Evolutionary conservation across 2,113 vertebrate species (phyloP).

Genomic region (Odobenus rosmarus): DNA sequence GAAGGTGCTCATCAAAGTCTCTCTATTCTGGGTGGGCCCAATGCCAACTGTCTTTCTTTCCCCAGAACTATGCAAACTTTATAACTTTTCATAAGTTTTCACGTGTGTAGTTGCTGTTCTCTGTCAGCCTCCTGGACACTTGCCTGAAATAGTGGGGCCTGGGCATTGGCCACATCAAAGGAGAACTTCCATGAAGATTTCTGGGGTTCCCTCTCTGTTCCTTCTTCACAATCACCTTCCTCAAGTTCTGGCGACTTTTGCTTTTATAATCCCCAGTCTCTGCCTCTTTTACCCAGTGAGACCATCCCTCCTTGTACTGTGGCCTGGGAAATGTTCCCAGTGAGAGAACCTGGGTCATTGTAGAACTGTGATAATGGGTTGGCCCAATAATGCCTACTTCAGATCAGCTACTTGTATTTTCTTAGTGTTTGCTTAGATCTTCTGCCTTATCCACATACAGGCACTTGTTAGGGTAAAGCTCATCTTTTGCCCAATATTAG

Average conservation of each 20-base stretch:
- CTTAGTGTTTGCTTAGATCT: conserved; percentile 12
- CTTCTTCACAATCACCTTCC: neutral
- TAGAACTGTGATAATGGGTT: neutral
- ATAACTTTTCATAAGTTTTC: neutral
- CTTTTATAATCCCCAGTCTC: neutral
- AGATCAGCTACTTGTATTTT: neutral
- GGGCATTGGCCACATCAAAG: neutral
- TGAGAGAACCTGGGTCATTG: neutral
- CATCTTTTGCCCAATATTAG: neutral
- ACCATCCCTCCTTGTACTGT: fast-evolving
- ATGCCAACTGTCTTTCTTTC: neutral
- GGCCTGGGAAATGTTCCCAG: neutral
- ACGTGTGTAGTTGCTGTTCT: neutral
- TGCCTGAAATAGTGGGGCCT: neutral
- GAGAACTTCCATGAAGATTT: neutral
- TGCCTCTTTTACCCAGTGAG: neutral
- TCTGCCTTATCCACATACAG: neutral
- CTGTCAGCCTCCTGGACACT: neutral
- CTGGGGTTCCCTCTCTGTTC: neutral
- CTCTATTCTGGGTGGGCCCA: neutral
- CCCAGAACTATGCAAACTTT: neutral
- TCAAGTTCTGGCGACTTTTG: neutral
- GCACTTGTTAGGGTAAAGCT: neutral
- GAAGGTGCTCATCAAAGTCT: neutral
- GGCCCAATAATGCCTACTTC: neutral